Conservation (phyloP, 2,888 invertebrate genomes). For the Byasa hedistus region DNA sequence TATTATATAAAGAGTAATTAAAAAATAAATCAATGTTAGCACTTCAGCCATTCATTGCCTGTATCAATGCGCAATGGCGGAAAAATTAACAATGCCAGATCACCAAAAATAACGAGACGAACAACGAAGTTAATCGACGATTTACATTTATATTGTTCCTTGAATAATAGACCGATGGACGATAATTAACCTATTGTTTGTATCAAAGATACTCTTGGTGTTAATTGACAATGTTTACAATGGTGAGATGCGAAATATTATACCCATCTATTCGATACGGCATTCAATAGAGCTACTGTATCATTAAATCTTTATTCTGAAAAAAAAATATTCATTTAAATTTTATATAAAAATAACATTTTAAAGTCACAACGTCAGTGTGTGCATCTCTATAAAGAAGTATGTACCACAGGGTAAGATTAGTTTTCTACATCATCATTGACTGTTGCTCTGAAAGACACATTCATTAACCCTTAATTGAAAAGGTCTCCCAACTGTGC, state of each 20-base stretch:
- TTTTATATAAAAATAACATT: too few relatives aligned
- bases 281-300: not conserved
- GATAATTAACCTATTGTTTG: slow-evolving; percentile 11
- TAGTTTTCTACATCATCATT: too few relatives aligned
- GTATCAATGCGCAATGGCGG: not conserved
- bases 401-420: too few relatives aligned
- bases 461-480: too few relatives aligned
- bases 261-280: not conserved
- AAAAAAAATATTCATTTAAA: too few relatives aligned
- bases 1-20: not conserved
- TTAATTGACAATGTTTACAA: slow-evolving; percentile 34
- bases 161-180: slow-evolving; percentile 8
- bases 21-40: not conserved
- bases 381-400: too few relatives aligned
- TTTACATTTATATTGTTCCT: slow-evolving; percentile 22
- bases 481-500: too few relatives aligned
- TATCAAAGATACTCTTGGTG: slow-evolving; percentile 26
- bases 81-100: slow-evolving; percentile 11
- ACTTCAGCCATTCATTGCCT: not conserved
- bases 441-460: too few relatives aligned
- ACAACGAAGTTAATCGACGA: slow-evolving; percentile 17
- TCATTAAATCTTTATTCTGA: not conserved
- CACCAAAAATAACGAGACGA: slow-evolving; percentile 4
- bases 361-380: too few relatives aligned
- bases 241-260: not conserved